Base-by-base conservation (phyloP, 2,797 vertebrate species). In the Pipistrellus pygmaeus region DNA sequence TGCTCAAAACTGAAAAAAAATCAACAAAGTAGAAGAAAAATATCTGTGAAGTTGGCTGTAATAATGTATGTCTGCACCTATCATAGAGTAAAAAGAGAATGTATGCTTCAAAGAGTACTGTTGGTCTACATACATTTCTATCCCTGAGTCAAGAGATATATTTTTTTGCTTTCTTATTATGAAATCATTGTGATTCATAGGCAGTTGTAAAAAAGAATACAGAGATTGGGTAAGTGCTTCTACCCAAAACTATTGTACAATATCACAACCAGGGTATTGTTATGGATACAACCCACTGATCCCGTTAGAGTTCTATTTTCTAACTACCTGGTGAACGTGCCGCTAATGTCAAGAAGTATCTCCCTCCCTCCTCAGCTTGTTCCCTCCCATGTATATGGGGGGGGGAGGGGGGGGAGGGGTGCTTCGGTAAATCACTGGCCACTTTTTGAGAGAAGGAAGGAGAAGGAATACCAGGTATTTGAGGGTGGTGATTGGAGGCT, bases 21-120 rank as follows among this genome's bases (percentile, higher is more conserved):
- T 18, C 73, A 91, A 90, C 85, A 13, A 21, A 76, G 66, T 23
- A 85, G 21, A 90, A 89, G 60, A 76, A 85, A 95, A 94, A 83
- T 38, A 44, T 41, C 32, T 76, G 91, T 77, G 44, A 76, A 80
- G 0, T 64, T 73, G 27, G 9, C 4, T 48, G 5, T 66, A 88
- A 44, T 18, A 69, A 69, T 89, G 72, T 87, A 77, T 69, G 14
- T 0, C 44, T 17, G 9, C 2, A 62, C 27, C 10, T 90, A 46
- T 51, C 38, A 73, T 55, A 80, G 27, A 10, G 4, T 46, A 38
- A 85, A 94, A 66, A 82, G 44, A 78, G 32, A 94, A 84, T 68
- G 88, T 77, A 62, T n/a, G 41, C 20, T 88, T 94, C 53, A 76
- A 53, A 68, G 9, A 82, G 60, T 69, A 85, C 6, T 80, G 10